Percentiles rank a stretch among this genome's conserved stretches.
Conservation (phyloP, 2,113 vertebrate species). For the Saccopteryx leptura region DNA sequence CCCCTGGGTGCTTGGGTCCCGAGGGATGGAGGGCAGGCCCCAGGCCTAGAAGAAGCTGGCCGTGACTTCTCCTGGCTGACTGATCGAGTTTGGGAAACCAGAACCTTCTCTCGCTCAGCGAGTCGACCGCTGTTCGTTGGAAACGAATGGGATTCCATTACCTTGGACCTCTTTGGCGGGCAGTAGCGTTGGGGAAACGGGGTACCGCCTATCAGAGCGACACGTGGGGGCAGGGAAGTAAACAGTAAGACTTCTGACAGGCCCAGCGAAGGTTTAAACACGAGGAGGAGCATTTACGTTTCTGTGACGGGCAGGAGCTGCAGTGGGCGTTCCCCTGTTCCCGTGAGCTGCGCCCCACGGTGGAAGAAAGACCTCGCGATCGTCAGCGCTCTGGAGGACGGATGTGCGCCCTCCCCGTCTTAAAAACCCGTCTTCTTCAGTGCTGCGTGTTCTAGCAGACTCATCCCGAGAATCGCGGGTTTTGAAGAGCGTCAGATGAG, state of each 20-base stretch:
- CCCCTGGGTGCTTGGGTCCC: rapidly evolving
- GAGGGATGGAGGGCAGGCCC: neutral
- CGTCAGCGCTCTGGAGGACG: rapidly evolving
- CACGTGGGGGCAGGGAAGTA: rapidly evolving
- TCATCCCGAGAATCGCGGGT: neutral
- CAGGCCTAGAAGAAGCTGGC: neutral
- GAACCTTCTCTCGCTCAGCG: rapidly evolving
- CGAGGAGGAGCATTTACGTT: neutral
- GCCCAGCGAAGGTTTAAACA: neutral
- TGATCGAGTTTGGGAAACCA: neutral
- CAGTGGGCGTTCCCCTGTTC: neutral
- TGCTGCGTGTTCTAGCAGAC: neutral
- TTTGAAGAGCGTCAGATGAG: neutral
- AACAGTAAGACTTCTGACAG: neutral
- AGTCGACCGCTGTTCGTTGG: rapidly evolving
- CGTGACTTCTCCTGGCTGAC: neutral
- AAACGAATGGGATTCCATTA: rapidly evolving
- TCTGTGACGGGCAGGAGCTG: rapidly evolving
- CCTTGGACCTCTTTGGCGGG: neutral
- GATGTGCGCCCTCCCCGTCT: no score
- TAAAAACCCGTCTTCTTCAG: neutral
- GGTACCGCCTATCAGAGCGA: neutral
- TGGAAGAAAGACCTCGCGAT: rapidly evolving
- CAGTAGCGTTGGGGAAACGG: neutral
- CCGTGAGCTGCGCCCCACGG: rapidly evolving